phyloP scores from a whole-genome alignment of 2,797 vertebrate species.

The Champsocephalus gunnari region DNA sequence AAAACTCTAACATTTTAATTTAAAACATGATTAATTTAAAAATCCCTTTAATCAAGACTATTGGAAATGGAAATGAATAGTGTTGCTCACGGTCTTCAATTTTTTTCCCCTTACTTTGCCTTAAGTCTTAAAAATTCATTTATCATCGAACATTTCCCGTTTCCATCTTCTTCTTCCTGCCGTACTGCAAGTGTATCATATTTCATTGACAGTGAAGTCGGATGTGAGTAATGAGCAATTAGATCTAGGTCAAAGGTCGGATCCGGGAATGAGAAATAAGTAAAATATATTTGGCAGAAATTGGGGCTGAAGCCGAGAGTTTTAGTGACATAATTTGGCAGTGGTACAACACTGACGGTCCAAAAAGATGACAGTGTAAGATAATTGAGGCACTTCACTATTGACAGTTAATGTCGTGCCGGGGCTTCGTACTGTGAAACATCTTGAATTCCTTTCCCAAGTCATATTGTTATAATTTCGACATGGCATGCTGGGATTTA shows the following conservation, averaged over 20 bases:
- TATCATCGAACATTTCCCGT: background rate
- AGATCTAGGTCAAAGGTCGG: slow-evolving; percentile 49
- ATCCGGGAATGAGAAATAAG: slow-evolving; percentile 30
- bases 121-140: slow-evolving; percentile 22
- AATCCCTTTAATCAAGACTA: slow-evolving; percentile 70
- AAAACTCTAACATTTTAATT: slow-evolving; percentile 58
- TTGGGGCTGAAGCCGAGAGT: slow-evolving; percentile 1
- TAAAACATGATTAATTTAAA: slow-evolving; percentile 57
- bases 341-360: background rate
- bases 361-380: slow-evolving; percentile 23
- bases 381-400: background rate
- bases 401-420: slow-evolving; percentile 8
- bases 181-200: slow-evolving; percentile 7
- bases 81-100: slow-evolving; percentile 29
- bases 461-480: no score
- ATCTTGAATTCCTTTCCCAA: slow-evolving; percentile 27
- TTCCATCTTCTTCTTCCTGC: slow-evolving; percentile 3
- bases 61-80: slow-evolving; percentile 63
- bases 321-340: slow-evolving; percentile 37
- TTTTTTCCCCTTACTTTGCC: slow-evolving; percentile 10
- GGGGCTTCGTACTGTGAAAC: background rate
- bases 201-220: slow-evolving; percentile 25
- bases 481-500: slow-evolving; percentile 9
- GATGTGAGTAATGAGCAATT: slow-evolving; percentile 45
- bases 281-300: slow-evolving; percentile 21